Percentiles rank a stretch among this genome's conserved stretches.
These are phyloP conservation scores for Adelges cooleyi DNA, from an alignment of 1,140 invertebrate species.

Conservation along the genomic window DNA sequence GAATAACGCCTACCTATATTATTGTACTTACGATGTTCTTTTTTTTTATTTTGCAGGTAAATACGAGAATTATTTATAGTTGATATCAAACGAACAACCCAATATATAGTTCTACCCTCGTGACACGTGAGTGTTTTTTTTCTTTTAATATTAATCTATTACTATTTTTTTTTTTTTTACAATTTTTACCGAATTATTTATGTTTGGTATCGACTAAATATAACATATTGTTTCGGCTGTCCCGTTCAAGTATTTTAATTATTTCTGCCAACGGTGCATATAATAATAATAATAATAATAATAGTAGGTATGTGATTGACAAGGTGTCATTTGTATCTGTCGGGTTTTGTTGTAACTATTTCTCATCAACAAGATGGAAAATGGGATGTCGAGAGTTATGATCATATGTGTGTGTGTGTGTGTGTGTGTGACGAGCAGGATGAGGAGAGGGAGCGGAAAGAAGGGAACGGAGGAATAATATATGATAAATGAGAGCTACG, in stretches of 20 bases:
- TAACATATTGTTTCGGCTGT: neutral
- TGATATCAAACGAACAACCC: too few species aligned
- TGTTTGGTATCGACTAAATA: too few species aligned
- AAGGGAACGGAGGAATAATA: neutral
- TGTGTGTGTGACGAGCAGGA: too few species aligned
- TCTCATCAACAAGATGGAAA: conserved; percentile 12
- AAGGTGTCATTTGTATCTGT: conserved; percentile 4
- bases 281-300: too few species aligned
- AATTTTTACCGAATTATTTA: too few species aligned
- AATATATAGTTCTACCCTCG: too few species aligned
- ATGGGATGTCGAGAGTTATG: neutral
- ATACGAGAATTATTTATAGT: too few species aligned
- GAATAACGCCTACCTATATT: neutral
- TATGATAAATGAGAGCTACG: neutral
- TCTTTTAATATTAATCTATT: too few species aligned
- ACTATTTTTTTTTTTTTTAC: too few species aligned
- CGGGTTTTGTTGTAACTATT: neutral
- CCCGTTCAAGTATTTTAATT: neutral
- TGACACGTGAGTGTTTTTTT: too few species aligned
- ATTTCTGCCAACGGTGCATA: neutral
- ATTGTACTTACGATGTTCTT: too few species aligned
- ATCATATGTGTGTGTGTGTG: neutral
- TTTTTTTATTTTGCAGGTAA: conserved; percentile 21
- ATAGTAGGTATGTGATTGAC: conserved; percentile 1
- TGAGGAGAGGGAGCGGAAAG: neutral